Conservation (phyloP, 2,888 invertebrate genomes). For the Catocala sponsa region DNA sequence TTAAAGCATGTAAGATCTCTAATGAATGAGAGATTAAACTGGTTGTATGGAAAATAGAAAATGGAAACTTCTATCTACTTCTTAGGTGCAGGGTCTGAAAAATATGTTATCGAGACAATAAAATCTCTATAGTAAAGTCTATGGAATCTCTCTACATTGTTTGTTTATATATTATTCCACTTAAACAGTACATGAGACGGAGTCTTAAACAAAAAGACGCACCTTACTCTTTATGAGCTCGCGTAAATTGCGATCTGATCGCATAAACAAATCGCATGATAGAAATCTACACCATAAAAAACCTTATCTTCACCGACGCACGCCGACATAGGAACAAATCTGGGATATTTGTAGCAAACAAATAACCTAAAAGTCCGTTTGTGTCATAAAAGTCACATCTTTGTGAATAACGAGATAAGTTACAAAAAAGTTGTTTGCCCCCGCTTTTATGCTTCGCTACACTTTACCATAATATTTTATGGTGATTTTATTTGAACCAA, state of each 20-base stretch:
- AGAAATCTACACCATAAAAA: slow-evolving; percentile 56
- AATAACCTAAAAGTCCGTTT: slow-evolving; percentile 78
- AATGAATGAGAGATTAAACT: too few species aligned
- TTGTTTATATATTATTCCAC: too few species aligned
- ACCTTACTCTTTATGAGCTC: slow-evolving; percentile 30
- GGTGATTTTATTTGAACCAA: slow-evolving; percentile 77
- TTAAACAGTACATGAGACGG: not conserved
- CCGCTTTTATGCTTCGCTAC: slow-evolving; percentile 72
- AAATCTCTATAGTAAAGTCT: too few species aligned
- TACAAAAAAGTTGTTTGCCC: slow-evolving; percentile 74
- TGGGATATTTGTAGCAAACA: slow-evolving; percentile 71
- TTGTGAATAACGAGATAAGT: slow-evolving; percentile 82
- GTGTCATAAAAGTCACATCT: slow-evolving; percentile 83
- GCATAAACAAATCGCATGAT: slow-evolving; percentile 57
- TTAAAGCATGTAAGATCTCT: too few species aligned
- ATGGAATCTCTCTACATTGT: too few species aligned
- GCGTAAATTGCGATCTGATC: slow-evolving; percentile 36
- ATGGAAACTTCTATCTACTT: too few species aligned
- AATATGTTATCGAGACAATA: too few species aligned
- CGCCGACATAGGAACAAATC: slow-evolving; percentile 64
- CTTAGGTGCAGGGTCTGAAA: too few species aligned
- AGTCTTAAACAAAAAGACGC: slow-evolving; percentile 30
- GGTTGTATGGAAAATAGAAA: too few species aligned
- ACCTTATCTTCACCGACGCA: slow-evolving; percentile 56
- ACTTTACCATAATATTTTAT: slow-evolving; percentile 77